Percentiles rank a stretch among this genome's conserved stretches.
These are phyloP conservation scores for Spinus olivaceus DNA, from an alignment of 2,797 vertebrate genomes.

Conservation along the genomic window DNA sequence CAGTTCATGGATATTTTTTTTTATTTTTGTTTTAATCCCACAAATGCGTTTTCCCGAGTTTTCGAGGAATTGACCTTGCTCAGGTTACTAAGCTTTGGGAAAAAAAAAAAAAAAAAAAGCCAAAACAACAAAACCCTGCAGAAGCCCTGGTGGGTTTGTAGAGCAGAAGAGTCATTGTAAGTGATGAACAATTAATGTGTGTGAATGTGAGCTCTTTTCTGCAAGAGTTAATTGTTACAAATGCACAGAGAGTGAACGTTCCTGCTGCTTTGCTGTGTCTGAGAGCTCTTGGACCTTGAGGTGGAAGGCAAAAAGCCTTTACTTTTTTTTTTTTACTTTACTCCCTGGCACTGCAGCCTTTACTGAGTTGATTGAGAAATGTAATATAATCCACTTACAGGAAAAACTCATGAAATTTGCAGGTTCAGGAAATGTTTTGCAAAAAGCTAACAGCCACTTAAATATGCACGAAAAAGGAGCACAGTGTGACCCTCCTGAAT, in stretches of 20 bases:
- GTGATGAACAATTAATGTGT: neutral
- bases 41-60: neutral
- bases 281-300: neutral
- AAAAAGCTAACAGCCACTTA: conserved; percentile 38
- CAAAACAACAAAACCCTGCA: neutral
- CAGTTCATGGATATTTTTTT: neutral
- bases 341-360: neutral
- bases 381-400: neutral
- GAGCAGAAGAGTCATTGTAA: neutral
- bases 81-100: neutral
- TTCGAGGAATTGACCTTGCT: neutral
- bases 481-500: conserved; percentile 34
- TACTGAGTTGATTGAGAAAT: neutral
- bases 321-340: neutral
- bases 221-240: conserved; percentile 46
- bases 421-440: conserved; percentile 14
- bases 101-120: neutral
- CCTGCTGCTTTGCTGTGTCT: neutral
- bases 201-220: conserved; percentile 2
- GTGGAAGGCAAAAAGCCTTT: neutral
- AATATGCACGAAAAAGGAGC: conserved; percentile 41
- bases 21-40: neutral
- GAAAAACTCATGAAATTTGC: conserved; percentile 36
- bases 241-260: neutral
- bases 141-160: neutral